phyloP scores from a whole-genome alignment of 2,113 vertebrate species.

The Caloenas nicobarica region DNA sequence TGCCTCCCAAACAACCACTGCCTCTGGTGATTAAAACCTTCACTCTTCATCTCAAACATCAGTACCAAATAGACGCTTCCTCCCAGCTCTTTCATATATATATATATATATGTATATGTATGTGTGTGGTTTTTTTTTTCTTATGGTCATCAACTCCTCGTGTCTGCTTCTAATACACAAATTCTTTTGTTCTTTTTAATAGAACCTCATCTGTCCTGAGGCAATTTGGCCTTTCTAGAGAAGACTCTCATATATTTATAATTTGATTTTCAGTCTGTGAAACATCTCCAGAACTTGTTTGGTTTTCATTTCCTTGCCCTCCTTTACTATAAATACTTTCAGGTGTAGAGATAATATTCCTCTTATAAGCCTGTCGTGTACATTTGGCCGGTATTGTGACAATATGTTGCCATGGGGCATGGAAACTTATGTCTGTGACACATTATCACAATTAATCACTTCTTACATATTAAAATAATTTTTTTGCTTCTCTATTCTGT shows the following conservation, averaged over 20 bases:
- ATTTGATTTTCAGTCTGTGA: slow-evolving; percentile 23
- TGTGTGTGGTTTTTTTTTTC: not conserved
- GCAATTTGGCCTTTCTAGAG: not conserved
- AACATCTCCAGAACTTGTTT: slow-evolving; percentile 63
- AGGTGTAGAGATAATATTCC: slow-evolving; percentile 9
- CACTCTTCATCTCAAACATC: not conserved
- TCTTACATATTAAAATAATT: slow-evolving; percentile 19
- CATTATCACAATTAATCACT: slow-evolving; percentile 7
- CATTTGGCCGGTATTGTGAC: not conserved
- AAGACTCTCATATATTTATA: slow-evolving; percentile 38
- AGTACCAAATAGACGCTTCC: not conserved
- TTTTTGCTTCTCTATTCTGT: not conserved
- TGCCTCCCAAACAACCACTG: not conserved
- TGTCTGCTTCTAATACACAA: slow-evolving; percentile 28
- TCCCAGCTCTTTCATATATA: not conserved
- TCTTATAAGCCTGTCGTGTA: not conserved
- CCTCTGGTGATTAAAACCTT: slow-evolving; percentile 22
- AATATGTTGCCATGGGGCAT: not conserved
- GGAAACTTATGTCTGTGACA: not conserved
- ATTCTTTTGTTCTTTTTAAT: slow-evolving; percentile 28
- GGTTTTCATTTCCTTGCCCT: slow-evolving; percentile 68
- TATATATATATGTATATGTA: too few relatives aligned
- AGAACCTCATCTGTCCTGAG: slow-evolving; percentile 3
- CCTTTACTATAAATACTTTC: slow-evolving; percentile 43
- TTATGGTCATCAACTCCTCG: not conserved